Evolutionary conservation across 2,113 vertebrate species (phyloP), one percentile per base, ranked within the genome.

Genomic region (Daubentonia madagascariensis): DNA sequence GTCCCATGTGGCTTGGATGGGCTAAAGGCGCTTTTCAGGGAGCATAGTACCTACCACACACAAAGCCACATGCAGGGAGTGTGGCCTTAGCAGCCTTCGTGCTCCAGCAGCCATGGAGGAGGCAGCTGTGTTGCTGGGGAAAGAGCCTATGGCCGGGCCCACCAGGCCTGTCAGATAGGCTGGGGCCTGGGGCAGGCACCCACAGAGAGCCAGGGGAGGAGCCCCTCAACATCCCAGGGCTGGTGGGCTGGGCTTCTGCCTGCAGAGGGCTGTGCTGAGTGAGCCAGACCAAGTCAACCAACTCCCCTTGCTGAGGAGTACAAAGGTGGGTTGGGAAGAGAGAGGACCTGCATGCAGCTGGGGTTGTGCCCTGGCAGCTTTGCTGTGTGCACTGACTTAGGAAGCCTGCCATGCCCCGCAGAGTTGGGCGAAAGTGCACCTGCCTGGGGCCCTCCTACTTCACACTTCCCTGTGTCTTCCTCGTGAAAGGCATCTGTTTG

Each of bases 291-390:
- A 0, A 1, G 30, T 35, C 30, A 8, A 25, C 23, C 45, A 70
- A 23, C 25, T 11, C 6, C 8, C 28, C n/a, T 43, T 2, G 1
- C 35, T 17, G 32, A 84, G 68, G 12, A 30, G 54, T 11, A 10
- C 63, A 7, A 28, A 10, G 9, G 48, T 18, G 17, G 48, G 40
- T 13, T 45, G 7, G 57, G 1, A 22, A n/a, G 85, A 54, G 45
- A 11, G 43, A 54, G 50, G 65, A 52, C 16, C 28, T 0, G 0
- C 1, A 0, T 32, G 52, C 10, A 22, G 37, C 70, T 54, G 0
- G 3, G 17, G 11, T 10, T 23, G 50, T 48, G 48, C 11, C 23
- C 43, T 40, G 52, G 68, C 43, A 20, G 14, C 61, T 85, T 20
- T 30, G 50, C 67, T 18, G 5, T 18, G 16, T 25, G 50, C 6